phyloP scores from a whole-genome alignment of 2,888 invertebrate genomes.

The Apeira syringaria region DNA sequence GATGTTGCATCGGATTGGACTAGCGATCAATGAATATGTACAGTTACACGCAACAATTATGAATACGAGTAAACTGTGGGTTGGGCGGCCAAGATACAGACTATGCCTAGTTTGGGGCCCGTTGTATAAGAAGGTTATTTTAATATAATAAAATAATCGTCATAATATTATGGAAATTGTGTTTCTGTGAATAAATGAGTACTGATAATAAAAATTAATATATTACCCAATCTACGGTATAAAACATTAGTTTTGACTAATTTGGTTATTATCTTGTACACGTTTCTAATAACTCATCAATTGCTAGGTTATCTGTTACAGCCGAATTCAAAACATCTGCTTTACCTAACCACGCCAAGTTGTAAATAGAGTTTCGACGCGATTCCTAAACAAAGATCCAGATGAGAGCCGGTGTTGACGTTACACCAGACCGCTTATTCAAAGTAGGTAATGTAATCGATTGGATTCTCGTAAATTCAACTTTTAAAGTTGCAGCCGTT shows the following conservation, averaged over 20 bases:
- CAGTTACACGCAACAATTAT: too few species aligned
- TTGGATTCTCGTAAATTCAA: conserved; percentile 21
- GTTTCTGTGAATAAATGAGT: too few species aligned
- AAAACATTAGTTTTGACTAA: background rate
- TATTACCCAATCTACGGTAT: background rate
- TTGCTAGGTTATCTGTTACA: conserved; percentile 35
- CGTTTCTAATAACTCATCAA: conserved; percentile 30
- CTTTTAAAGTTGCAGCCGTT: conserved; percentile 5
- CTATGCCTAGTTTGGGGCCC: too few species aligned
- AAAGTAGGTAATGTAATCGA: conserved; percentile 34
- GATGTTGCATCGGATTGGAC: too few species aligned
- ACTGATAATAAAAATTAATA: too few species aligned
- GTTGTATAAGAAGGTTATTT: too few species aligned
- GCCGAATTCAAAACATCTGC: conserved; percentile 63
- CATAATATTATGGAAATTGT: too few species aligned
- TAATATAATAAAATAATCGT: too few species aligned
- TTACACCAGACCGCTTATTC: conserved; percentile 45
- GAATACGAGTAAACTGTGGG: too few species aligned
- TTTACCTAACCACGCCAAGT: conserved; percentile 49
- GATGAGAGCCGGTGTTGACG: conserved; percentile 63
- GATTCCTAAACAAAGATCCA: conserved; percentile 60
- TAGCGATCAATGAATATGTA: too few species aligned
- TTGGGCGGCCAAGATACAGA: too few species aligned
- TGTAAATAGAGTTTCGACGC: conserved; percentile 56
- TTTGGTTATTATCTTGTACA: conserved; percentile 1